Conservation (phyloP, 2,113 vertebrate genomes). For the Dinomys branickii region DNA sequence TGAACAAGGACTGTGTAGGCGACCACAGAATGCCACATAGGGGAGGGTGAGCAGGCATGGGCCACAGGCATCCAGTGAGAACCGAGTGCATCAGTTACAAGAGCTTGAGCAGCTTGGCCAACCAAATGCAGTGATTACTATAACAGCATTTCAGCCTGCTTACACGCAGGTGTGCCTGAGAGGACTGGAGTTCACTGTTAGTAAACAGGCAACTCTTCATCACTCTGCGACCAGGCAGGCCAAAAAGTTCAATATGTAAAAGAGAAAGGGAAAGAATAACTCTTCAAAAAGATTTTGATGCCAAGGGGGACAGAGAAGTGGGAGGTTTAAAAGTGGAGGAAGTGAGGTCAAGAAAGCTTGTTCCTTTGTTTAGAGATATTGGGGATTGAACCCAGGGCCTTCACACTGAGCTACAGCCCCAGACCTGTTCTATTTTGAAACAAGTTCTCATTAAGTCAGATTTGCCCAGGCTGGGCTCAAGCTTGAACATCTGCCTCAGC, state of each 20-base stretch:
- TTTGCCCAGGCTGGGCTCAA: neutral
- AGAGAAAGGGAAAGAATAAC: neutral
- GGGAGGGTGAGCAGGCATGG: neutral
- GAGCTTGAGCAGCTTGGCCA: neutral
- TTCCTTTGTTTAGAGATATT: neutral
- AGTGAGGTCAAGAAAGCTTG: neutral
- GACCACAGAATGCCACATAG: neutral
- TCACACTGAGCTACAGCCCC: neutral
- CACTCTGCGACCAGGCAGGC: neutral
- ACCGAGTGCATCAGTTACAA: neutral
- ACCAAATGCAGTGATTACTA: neutral
- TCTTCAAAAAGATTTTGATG: neutral
- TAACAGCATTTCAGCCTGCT: neutral
- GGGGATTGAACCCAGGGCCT: neutral
- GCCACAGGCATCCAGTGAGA: neutral
- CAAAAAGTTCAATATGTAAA: neutral
- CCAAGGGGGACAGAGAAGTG: neutral
- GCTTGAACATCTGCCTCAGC: neutral
- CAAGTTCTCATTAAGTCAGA: neutral
- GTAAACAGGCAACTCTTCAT: neutral
- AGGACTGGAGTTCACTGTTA: neutral
- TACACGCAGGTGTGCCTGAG: neutral
- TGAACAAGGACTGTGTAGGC: neutral
- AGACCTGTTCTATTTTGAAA: neutral
- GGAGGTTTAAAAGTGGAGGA: neutral